Evolutionary conservation across 2,113 vertebrate genomes (phyloP), one percentile per base, ranked within the genome.

Genomic region (Ptilorrhoa leucosticta): DNA sequence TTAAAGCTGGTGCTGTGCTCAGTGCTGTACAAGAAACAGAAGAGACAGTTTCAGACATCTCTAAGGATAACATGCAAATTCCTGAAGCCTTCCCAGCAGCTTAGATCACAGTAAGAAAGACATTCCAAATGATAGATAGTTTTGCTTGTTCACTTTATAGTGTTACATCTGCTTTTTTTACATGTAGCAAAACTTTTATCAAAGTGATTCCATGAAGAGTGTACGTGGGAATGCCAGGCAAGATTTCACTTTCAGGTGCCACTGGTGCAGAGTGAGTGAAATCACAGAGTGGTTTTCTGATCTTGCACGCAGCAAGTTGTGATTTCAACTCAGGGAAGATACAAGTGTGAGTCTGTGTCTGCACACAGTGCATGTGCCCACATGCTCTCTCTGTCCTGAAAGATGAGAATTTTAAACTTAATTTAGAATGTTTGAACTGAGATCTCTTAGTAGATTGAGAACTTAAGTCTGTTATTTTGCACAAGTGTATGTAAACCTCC

Each of bases 41-140:
- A 86, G 83, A 96, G 90, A 58, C 53, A 8, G 61, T 87, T 91
- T 86, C 88, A 92, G 88, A 53, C 86, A 75, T 94, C 94, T 95
- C 89, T 92, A 48, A 95, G 96, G 94, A 87, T 95, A 92, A 93
- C 87, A 77, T 94, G 90, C 83, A 94, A 96, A 94, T 96, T 95
- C 94, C 86, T 73, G 89, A 95, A 94, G 90, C 90, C 94, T 94
- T 90, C 81, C 85, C 68, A 65, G 90, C 68, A 96, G 90, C 96
- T 97, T 60, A 94, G 88, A 94, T 96, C 95, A 68, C 90, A 89
- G 70, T 78, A 45, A 91, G 90, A 83, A 44, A 80, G 88, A 53
- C 61, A 28, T 92, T 90, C 76, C 44, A 69, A 79, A 23, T 70
- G 72, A 90, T 58, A 90, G 72, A 70, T 64, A 40, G 53, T 58